Conservation (phyloP, 2,797 vertebrate genomes). For the Chaetophractus vellerosus region DNA sequence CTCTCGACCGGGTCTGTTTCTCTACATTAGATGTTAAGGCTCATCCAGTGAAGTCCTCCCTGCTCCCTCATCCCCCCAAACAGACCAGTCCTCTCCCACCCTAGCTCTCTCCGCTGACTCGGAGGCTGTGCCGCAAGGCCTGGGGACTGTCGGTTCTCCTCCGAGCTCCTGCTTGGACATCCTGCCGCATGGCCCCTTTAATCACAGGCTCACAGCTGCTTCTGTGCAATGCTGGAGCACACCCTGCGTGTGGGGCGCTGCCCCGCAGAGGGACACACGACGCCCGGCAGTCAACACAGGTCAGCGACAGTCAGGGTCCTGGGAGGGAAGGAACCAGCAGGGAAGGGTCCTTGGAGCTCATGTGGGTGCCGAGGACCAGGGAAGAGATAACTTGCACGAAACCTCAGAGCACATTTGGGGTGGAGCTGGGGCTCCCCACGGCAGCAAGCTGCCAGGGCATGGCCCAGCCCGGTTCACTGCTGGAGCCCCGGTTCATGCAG, state of each 20-base stretch:
- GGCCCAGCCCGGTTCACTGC: not conserved
- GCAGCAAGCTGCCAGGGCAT: not conserved
- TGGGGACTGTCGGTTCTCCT: not conserved
- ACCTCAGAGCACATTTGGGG: not conserved
- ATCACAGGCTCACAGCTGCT: too few relatives aligned
- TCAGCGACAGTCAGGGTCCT: not conserved
- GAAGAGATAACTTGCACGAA: not conserved
- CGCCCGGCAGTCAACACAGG: not conserved
- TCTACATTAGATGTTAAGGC: not conserved
- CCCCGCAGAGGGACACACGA: not conserved
- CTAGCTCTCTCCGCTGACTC: not conserved
- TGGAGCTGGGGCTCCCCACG: not conserved
- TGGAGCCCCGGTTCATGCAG: not conserved
- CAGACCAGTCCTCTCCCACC: not conserved
- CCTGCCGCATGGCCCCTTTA: not conserved
- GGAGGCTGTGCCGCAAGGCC: not conserved
- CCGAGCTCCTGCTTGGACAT: not conserved
- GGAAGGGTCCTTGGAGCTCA: not conserved
- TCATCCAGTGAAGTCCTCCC: not conserved
- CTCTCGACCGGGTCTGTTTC: not conserved
- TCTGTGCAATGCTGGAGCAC: rapidly evolving
- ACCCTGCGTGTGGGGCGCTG: not conserved
- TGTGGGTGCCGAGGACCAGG: not conserved
- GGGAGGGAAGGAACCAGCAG: not conserved
- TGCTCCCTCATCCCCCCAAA: too few relatives aligned